These are phyloP conservation scores for Anguilla obscura DNA, from an alignment of 2,797 vertebrate species.

Conservation along the genomic window DNA sequence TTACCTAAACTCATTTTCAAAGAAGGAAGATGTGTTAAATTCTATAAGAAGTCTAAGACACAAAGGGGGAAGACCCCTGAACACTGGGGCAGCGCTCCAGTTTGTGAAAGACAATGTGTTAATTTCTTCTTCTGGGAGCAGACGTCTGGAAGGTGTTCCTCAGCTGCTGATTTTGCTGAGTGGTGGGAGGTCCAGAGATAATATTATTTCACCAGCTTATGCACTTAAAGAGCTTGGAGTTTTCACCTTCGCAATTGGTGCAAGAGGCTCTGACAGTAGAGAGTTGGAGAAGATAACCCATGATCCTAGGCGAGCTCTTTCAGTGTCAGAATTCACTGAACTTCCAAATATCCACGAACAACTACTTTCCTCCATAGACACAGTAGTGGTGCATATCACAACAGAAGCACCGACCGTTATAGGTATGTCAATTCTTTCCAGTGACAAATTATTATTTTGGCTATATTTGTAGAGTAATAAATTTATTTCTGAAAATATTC, in stretches of 20 bases:
- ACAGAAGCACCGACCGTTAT: constrained; percentile 64
- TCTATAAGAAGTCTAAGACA: constrained; percentile 58
- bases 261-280: constrained; percentile 47
- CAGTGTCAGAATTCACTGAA: constrained; percentile 22
- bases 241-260: constrained; percentile 56
- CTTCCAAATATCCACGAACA: constrained; percentile 21
- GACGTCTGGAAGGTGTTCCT: constrained; percentile 48
- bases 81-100: constrained; percentile 57
- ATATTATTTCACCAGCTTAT: constrained; percentile 44
- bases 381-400: constrained; percentile 55
- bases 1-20: constrained; percentile 64
- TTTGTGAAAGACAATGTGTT: constrained; percentile 61
- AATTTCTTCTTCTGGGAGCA: constrained; percentile 55
- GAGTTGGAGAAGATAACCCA: constrained; percentile 56
- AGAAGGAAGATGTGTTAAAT: constrained; percentile 57
- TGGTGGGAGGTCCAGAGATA: constrained; percentile 55
- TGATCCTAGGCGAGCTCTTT: constrained; percentile 46
- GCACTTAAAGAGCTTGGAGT: constrained; percentile 52
- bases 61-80: constrained; percentile 61
- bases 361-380: constrained; percentile 25
- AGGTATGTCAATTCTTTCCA: constrained; percentile 1
- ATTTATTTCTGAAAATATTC: neutral
- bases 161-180: constrained; percentile 59
- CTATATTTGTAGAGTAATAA: neutral
- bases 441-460: neutral